phyloP scores from a whole-genome alignment of 2,113 vertebrate genomes.

The Urocynchramus pylzowi region DNA sequence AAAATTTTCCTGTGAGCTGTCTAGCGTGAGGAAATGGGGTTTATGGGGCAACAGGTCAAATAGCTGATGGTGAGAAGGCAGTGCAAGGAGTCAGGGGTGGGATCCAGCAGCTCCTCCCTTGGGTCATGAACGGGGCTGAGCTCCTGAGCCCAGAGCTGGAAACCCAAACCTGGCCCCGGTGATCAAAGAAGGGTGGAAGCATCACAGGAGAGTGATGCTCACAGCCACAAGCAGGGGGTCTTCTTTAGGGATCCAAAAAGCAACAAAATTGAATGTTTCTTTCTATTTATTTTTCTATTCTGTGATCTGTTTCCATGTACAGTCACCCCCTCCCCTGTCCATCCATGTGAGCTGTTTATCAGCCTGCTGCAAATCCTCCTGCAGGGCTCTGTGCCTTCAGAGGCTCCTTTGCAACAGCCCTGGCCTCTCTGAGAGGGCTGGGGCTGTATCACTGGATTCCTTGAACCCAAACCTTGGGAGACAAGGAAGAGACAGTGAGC shows the following conservation, averaged over 20 bases:
- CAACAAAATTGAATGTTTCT: not conserved
- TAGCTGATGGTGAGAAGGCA: not conserved
- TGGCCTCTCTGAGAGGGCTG: not conserved
- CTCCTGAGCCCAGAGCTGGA: not conserved
- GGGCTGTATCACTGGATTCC: not conserved
- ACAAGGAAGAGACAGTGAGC: slow-evolving; percentile 18
- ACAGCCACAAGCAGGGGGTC: not conserved
- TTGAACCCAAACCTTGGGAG: slow-evolving; percentile 34
- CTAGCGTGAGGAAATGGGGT: not conserved
- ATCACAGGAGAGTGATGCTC: not conserved
- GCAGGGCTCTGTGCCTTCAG: rapidly evolving
- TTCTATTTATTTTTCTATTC: not conserved
- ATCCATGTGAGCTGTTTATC: rapidly evolving
- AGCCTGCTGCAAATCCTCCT: not conserved
- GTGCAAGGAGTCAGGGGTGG: not conserved
- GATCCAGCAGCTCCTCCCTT: not conserved
- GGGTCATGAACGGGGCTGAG: not conserved
- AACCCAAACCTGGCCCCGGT: not conserved
- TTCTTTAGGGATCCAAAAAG: not conserved
- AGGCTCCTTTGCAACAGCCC: not conserved
- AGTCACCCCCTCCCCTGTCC: rapidly evolving
- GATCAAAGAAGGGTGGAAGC: not conserved
- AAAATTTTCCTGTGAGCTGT: not conserved
- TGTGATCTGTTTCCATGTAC: rapidly evolving
- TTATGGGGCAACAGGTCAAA: not conserved